Evolutionary conservation across 2,113 vertebrate genomes (phyloP).

Genomic region (Cyprinodon variegatus): DNA sequence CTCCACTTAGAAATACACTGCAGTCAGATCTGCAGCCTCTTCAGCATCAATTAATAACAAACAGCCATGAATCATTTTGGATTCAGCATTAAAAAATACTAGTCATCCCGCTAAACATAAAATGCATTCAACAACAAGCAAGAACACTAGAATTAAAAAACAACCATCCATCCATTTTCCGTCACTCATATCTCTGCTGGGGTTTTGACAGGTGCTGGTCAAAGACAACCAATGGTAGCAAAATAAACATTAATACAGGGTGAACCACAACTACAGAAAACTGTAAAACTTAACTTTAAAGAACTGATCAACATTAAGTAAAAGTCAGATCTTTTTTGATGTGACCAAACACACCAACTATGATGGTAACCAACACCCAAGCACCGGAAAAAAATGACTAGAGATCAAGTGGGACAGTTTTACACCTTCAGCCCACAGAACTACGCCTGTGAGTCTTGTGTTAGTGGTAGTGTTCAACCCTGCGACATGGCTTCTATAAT

Average conservation of each 20-base stretch:
- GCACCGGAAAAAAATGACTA: background rate
- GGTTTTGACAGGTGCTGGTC: too few species aligned
- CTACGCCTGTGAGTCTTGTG: background rate
- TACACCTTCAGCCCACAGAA: conserved; percentile 15
- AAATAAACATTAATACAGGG: too few species aligned
- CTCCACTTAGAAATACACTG: conserved; percentile 9
- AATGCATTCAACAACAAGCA: too few species aligned
- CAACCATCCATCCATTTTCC: background rate
- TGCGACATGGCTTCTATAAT: background rate
- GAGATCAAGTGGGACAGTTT: background rate
- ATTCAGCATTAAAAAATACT: background rate
- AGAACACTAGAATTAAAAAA: background rate
- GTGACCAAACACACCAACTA: background rate
- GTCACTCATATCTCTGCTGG: too few species aligned
- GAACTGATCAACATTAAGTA: too few species aligned
- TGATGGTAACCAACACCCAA: background rate
- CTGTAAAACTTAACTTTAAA: too few species aligned
- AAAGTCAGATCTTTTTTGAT: background rate
- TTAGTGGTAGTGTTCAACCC: background rate
- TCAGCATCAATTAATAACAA: background rate
- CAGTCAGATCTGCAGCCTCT: background rate
- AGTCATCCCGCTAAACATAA: too few species aligned
- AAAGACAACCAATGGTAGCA: too few species aligned
- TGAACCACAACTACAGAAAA: too few species aligned
- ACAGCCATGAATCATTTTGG: background rate